Percentiles rank a stretch among this genome's conserved stretches.
Conservation (phyloP, 1,140 invertebrate genomes). For the Cydia pomonella region DNA sequence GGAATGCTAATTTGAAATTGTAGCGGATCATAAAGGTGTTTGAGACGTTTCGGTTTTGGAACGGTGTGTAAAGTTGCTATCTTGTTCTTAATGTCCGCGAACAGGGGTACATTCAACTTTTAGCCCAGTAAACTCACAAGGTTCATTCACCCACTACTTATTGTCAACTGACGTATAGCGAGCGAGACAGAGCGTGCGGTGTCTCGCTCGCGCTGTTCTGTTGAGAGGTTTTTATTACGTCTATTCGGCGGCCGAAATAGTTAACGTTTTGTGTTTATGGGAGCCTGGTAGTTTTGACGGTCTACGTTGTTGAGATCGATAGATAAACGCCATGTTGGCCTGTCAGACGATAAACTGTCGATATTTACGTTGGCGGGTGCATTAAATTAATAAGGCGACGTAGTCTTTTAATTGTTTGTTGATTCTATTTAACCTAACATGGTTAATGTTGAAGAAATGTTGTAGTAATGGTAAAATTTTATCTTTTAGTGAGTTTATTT, state of each 20-base stretch:
- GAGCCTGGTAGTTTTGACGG: constrained; percentile 74
- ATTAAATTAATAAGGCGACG: constrained; percentile 34
- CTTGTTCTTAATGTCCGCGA: constrained; percentile 80
- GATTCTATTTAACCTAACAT: not conserved
- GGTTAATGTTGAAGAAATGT: not conserved
- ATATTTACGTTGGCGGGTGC: constrained; percentile 46
- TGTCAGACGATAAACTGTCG: constrained; percentile 45
- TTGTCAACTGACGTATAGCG: constrained; percentile 77
- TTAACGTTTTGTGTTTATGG: constrained; percentile 67
- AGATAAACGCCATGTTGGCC: constrained; percentile 54
- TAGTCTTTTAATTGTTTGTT: constrained; percentile 39
- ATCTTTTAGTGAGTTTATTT: no score
- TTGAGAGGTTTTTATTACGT: constrained; percentile 75
- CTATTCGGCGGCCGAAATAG: constrained; percentile 66
- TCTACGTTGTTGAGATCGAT: constrained; percentile 75
- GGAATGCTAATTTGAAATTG: constrained; percentile 45
- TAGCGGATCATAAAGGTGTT: constrained; percentile 50
- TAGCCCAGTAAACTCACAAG: constrained; percentile 80
- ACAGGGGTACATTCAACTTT: constrained; percentile 80
- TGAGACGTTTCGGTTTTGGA: constrained; percentile 46
- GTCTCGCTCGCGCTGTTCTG: constrained; percentile 66
- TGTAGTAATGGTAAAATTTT: no score
- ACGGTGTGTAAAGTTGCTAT: constrained; percentile 78
- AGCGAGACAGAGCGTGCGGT: constrained; percentile 58
- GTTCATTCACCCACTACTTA: constrained; percentile 79